Base-by-base conservation (phyloP, 1,140 invertebrate species). In the Lycorma delicatula region DNA sequence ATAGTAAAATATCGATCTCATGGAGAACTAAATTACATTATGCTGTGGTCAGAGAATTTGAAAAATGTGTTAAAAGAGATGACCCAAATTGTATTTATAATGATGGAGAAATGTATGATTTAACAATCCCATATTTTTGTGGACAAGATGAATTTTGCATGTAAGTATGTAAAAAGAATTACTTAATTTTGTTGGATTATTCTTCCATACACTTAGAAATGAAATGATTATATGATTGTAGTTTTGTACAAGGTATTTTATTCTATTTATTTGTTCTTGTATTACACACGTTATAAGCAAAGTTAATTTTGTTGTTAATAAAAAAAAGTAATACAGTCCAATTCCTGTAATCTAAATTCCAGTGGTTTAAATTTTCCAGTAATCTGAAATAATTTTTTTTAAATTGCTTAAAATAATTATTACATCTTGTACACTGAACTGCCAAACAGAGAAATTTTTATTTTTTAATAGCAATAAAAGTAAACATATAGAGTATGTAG, bases 61-160 rank as follows among this genome's bases (percentile, higher is more conserved):
- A 76, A 48, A 64, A 71, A 26, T 78, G 76, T 58, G 67, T 77
- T n/a, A 20, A 67, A 9, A 61, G 52, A 5, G 60, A 61, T 5
- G 65, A 71, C 57, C 59, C 68, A 25, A 68, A 75, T 58, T 79
- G 78, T 54, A 65, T 62, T 6, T 73, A 71, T 53, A 29, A 63
- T 12, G 64, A 65, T 49, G 75, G 74, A 7, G 61, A 67, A 13
- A 63, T 69, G 16, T 77, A 78, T 58, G 74, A 79, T 56, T 66
- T 79, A 56, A 71, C 75, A 4, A 79, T 84, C 60, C 75, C 82
- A 4, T 81, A 82, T 65, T 84, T 85, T 65, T 85, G 83, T 61
- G 82, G 83, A n/a, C 79, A 84, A 54, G 73, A 82, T 63, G 64
- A 70, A 3, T 71, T 74, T 26, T 85, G 82, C 68, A 74, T 70